Base-by-base conservation (phyloP, 35 echinoderm and acorn worm species). In the Heliocidaris erythrogramma region DNA sequence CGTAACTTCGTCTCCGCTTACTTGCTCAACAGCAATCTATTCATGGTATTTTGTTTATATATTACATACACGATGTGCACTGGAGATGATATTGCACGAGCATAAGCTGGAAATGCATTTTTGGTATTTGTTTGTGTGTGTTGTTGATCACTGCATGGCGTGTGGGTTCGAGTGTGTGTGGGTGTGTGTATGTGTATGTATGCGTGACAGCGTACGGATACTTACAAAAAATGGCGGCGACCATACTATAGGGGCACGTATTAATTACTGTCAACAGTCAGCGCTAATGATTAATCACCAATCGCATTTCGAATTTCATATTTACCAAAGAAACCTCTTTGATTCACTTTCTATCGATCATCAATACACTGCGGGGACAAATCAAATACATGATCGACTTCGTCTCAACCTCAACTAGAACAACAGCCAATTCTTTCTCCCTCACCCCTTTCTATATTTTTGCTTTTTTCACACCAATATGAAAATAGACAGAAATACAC, bases 201-300 rank as follows among this genome's bases (percentile, higher is more conserved):
- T 71, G 61, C 27, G 21, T n/a, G 65, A 78, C 65, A n/a, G 65
- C 18, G n/a, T 78, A n/a, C 27, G 65, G 65, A 78, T 78, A 78
- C 65, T 29, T 78, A n/a, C 21, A n/a, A 18, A 78, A 78, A 78
- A 78, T 78, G 65, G 65, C 65, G 65, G 65, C 21, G 65, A 5
- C n/a, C 65, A 78, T 78, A 78, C 65, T 21, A 78, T 78, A 78
- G 12, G 65, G 65, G 27, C 18, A 78, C 4, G 65, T n/a, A 78
- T 78, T 78, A 78, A 78, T 78, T 78, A 78, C 18, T 78, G 65
- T 27, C 65, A 78, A 78, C 65, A 78, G 65, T 78, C 65, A 78
- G 7, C 7, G 14, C 65, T 78, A n/a, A n/a, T 78, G 65, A 78
- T 78, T 78, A 78, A 78, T 27, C 65, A 78, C 65, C 65, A 7